A percentile compares a stretch with the other conserved stretches of the same genome.
Conservation (phyloP, 2,888 invertebrate genomes). For the Stenolophus ochropezus region DNA sequence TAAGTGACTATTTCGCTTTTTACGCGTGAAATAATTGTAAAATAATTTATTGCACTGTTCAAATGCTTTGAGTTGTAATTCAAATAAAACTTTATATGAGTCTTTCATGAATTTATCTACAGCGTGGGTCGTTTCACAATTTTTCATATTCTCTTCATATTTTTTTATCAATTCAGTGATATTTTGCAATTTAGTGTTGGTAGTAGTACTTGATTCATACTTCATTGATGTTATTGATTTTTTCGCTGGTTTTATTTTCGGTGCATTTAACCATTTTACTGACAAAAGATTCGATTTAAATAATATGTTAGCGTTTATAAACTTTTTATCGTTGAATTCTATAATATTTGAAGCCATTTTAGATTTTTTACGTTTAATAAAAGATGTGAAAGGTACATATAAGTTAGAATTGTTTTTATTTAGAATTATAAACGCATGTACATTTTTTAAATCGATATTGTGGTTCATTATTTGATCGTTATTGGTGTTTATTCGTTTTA, state of each 20-base stretch:
- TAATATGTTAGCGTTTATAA: neutral
- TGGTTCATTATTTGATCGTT: neutral
- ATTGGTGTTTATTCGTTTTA: neutral
- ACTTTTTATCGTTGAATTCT: neutral
- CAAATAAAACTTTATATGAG: slow-evolving; percentile 22
- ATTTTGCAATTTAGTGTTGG: neutral
- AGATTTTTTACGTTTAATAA: neutral
- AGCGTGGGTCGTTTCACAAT: neutral
- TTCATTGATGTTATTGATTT: neutral
- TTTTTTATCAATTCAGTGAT: neutral
- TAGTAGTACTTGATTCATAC: neutral
- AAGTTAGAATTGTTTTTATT: neutral
- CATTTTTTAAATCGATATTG: neutral
- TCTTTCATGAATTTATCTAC: neutral
- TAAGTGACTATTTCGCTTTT: neutral
- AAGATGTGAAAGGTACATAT: neutral
- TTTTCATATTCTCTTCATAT: neutral
- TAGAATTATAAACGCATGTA: neutral
- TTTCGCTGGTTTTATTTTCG: neutral
- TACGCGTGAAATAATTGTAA: neutral
- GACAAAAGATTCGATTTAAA: neutral
- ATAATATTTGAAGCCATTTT: neutral
- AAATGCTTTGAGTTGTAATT: slow-evolving; percentile 22
- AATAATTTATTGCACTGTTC: slow-evolving; percentile 25
- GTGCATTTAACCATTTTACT: neutral